A percentile compares a stretch with the other conserved stretches of the same genome.
Conservation (phyloP, 2,888 invertebrate species). For the Junonia oenone region DNA sequence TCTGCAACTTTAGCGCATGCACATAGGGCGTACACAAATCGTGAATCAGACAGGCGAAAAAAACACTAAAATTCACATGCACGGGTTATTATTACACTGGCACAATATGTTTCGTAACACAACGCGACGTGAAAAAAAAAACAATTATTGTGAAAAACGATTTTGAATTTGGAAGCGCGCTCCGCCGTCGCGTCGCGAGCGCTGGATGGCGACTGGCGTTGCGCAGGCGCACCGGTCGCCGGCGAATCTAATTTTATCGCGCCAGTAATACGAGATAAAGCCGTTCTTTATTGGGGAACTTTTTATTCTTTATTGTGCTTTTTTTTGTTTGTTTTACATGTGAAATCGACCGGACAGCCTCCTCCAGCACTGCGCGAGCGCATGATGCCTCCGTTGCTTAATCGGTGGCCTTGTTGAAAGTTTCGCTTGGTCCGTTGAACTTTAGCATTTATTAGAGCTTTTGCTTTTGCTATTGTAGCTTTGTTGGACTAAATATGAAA, state of each 20-base stretch:
- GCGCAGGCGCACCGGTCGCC: constrained; percentile 39
- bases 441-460: constrained; percentile 25
- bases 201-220: constrained; percentile 42
- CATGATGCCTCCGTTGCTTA: constrained; percentile 20
- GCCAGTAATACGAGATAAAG: constrained; percentile 77
- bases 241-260: constrained; percentile 73
- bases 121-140: constrained; percentile 46
- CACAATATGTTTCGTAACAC: constrained; percentile 57
- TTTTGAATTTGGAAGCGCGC: constrained; percentile 39
- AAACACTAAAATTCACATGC: constrained; percentile 44
- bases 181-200: constrained; percentile 42
- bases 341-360: constrained; percentile 41
- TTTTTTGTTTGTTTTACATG: constrained; percentile 54
- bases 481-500: constrained; percentile 1
- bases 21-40: constrained; percentile 43
- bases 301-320: constrained; percentile 44
- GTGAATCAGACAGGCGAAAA: constrained; percentile 35
- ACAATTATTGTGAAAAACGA: constrained; percentile 37
- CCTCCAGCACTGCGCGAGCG: constrained; percentile 15
- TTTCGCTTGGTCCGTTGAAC: constrained; percentile 24
- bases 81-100: constrained; percentile 44
- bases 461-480: constrained; percentile 11
- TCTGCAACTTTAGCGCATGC: constrained; percentile 44
- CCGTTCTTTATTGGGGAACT: constrained; percentile 64
- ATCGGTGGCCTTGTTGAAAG: constrained; percentile 25